Evolutionary conservation across 2,797 vertebrate genomes (phyloP).

Genomic region (Trachops cirrhosus): DNA sequence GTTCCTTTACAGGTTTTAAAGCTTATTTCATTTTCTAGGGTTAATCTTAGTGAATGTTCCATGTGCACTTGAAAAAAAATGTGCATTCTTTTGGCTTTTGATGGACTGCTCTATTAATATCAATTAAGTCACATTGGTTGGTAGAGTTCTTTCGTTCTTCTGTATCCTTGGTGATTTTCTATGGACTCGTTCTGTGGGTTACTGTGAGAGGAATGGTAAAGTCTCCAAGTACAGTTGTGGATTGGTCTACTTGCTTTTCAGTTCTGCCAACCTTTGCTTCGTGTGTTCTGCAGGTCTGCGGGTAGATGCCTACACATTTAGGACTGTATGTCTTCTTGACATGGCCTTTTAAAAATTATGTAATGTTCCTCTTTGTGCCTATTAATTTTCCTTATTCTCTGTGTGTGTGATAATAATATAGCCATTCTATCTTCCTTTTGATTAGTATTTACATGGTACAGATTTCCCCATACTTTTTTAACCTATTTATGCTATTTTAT

Average conservation of each 20-base stretch:
- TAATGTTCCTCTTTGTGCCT: neutral
- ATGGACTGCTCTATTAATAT: neutral
- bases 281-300: neutral
- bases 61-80: neutral
- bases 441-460: neutral
- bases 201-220: neutral
- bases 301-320: neutral
- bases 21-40: neutral
- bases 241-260: neutral
- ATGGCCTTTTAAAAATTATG: neutral
- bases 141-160: neutral
- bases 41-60: neutral
- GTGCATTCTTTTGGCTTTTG: neutral
- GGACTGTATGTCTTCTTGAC: neutral
- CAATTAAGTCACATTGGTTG: neutral
- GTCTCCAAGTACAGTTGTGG: neutral
- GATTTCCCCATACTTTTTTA: neutral
- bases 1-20: slow-evolving; percentile 7
- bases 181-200: neutral
- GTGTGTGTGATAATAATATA: neutral
- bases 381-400: neutral
- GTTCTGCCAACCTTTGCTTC: neutral
- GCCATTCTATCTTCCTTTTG: neutral
- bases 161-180: neutral
- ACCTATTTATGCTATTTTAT: neutral